Evolutionary conservation across 2,888 invertebrate species (phyloP).

Genomic region (Conus canariensis): DNA sequence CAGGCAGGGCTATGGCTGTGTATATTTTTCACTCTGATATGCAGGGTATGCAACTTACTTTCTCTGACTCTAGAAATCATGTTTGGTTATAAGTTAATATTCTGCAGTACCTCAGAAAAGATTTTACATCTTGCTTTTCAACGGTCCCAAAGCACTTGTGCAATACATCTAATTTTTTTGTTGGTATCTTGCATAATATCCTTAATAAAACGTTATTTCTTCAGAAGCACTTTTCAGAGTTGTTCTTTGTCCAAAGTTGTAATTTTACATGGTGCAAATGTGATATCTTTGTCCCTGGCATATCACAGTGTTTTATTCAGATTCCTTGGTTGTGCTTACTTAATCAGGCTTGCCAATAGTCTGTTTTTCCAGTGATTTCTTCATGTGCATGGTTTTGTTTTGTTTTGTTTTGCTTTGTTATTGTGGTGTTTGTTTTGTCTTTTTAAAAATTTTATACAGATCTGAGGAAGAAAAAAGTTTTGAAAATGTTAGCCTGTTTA

Average conservation of each 20-base stretch:
- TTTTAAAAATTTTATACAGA: too few relatives aligned
- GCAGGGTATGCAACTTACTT: background rate
- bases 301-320: background rate
- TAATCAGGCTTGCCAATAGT: background rate
- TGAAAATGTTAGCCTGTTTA: too few relatives aligned
- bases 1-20: too few relatives aligned
- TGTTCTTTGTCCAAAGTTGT: background rate
- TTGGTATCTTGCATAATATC: background rate
- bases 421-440: too few relatives aligned
- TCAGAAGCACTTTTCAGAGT: background rate
- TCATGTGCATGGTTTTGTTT: background rate
- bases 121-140: background rate
- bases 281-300: background rate
- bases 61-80: background rate
- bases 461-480: too few relatives aligned
- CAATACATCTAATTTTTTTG: background rate
- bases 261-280: background rate
- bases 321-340: conserved; percentile 10
- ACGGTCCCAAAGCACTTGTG: background rate
- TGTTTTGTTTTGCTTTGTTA: background rate
- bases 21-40: background rate
- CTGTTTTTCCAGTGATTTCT: too few relatives aligned
- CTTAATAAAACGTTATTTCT: background rate
- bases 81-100: background rate
- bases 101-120: background rate